phyloP scores from a whole-genome alignment of 2,888 invertebrate species.

The Cinara cedri region DNA sequence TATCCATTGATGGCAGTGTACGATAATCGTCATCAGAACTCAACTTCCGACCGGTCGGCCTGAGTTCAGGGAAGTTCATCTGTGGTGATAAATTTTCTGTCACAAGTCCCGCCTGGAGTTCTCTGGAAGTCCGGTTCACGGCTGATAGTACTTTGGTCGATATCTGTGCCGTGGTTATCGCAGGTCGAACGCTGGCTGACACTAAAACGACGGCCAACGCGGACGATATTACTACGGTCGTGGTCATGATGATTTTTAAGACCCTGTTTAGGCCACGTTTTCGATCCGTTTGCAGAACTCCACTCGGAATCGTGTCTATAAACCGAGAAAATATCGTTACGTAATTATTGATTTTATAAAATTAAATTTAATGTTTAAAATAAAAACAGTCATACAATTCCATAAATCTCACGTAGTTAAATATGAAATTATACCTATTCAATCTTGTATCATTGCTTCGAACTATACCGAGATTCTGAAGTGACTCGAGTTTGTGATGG shows the following conservation, averaged over 20 bases:
- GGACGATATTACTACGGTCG: neutral
- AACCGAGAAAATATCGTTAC: too few relatives aligned
- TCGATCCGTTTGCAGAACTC: too few relatives aligned
- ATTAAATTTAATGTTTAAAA: too few relatives aligned
- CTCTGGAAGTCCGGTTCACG: conserved; percentile 26
- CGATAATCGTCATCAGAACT: conserved; percentile 4
- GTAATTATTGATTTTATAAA: too few relatives aligned
- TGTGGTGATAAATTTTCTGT: neutral
- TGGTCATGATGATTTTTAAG: neutral
- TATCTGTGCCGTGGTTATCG: neutral
- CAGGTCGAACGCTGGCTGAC: neutral
- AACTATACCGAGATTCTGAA: too few relatives aligned
- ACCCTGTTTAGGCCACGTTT: too few relatives aligned
- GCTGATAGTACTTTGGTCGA: neutral
- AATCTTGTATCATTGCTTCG: too few relatives aligned
- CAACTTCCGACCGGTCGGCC: neutral
- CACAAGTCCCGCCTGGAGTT: neutral
- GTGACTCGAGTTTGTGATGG: too few relatives aligned
- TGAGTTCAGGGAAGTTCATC: neutral
- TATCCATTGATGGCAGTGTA: conserved; percentile 8
- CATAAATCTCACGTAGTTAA: too few relatives aligned
- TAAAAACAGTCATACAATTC: too few relatives aligned
- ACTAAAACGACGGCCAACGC: neutral
- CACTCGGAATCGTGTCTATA: too few relatives aligned
- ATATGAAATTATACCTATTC: too few relatives aligned